phyloP scores from a whole-genome alignment of 2,797 vertebrate species.

The Amphiprion clarkii region DNA sequence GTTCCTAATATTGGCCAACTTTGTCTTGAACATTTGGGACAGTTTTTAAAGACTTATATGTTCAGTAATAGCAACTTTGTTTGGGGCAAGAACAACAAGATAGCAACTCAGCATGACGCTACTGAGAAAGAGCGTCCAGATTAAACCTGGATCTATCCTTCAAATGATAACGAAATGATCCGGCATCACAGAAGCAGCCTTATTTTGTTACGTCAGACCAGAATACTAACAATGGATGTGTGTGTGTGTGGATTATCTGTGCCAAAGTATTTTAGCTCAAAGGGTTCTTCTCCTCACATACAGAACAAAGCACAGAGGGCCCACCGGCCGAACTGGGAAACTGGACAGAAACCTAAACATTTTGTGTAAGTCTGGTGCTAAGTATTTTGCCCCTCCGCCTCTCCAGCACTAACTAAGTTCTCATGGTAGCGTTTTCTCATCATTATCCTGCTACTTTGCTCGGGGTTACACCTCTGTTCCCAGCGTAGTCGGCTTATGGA shows the following conservation, averaged over 20 bases:
- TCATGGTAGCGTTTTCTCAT: conserved; percentile 65
- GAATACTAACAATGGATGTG: conserved; percentile 35
- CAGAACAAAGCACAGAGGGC: conserved; percentile 41
- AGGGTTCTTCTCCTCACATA: conserved; percentile 36
- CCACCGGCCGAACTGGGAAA: conserved; percentile 45
- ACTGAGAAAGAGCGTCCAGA: neutral
- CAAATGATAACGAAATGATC: conserved; percentile 4
- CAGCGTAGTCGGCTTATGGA: conserved; percentile 58
- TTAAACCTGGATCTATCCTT: neutral
- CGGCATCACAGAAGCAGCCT: neutral
- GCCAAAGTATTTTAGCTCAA: conserved; percentile 33
- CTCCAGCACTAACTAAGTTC: conserved; percentile 49
- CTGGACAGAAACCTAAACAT: conserved; percentile 57
- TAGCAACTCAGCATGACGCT: neutral
- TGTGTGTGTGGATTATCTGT: conserved; percentile 4
- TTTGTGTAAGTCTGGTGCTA: conserved; percentile 59
- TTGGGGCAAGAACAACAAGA: neutral
- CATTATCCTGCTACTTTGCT: conserved; percentile 57
- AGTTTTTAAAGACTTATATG: too few species aligned
- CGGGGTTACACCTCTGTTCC: conserved; percentile 57
- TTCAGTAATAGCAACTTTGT: neutral
- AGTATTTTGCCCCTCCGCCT: conserved; percentile 65
- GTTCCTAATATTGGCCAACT: too few species aligned
- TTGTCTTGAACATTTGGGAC: too few species aligned
- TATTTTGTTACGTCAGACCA: conserved; percentile 9